Conservation (phyloP, 1,140 invertebrate species). For the Caerostris extrusa region DNA sequence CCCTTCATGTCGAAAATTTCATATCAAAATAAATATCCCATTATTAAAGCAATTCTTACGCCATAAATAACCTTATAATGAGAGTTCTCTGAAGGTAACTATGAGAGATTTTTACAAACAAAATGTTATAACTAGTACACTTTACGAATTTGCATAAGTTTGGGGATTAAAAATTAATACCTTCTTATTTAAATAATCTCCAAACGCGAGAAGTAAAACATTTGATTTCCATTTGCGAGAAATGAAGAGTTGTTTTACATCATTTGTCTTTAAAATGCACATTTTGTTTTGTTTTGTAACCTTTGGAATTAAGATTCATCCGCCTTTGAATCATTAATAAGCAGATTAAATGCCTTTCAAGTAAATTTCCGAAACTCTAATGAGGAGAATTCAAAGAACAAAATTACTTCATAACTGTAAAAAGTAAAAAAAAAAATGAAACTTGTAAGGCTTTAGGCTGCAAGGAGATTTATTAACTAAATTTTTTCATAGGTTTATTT, state of each 20-base stretch:
- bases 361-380: not conserved
- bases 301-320: not conserved
- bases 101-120: not conserved
- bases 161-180: slow-evolving; percentile 33
- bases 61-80: not conserved
- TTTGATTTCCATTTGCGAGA: not conserved
- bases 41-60: not conserved
- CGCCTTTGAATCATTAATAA: slow-evolving; percentile 8
- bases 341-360: slow-evolving; percentile 21
- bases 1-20: not conserved
- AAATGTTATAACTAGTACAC: not conserved
- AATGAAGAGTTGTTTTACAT: not conserved
- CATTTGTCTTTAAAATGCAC: not conserved
- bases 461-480: not conserved
- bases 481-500: slow-evolving; percentile 10
- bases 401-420: too few species aligned
- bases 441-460: too few species aligned
- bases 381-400: not conserved
- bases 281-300: not conserved
- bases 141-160: slow-evolving; percentile 9
- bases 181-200: slow-evolving; percentile 31
- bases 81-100: not conserved
- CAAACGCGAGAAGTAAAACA: not conserved
- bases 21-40: not conserved
- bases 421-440: too few species aligned